phyloP scores from a whole-genome alignment of 2,113 vertebrate genomes.

The Scartelaos histophorus region DNA sequence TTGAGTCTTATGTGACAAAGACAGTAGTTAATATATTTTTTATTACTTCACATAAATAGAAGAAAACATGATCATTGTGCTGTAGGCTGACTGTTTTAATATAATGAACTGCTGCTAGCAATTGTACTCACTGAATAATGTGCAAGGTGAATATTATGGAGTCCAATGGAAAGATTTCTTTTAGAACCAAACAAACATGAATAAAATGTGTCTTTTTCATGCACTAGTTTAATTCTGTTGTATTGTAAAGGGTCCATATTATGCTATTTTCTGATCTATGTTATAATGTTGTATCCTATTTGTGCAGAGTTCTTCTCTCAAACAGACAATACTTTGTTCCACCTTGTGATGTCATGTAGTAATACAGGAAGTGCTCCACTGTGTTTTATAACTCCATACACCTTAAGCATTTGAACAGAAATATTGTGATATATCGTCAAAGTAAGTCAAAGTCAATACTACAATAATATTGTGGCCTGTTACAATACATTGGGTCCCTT shows the following conservation, averaged over 20 bases:
- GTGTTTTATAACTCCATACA: too few species aligned
- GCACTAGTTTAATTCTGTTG: not conserved
- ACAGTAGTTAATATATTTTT: constrained; percentile 34
- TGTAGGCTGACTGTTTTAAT: not conserved
- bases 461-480: too few species aligned
- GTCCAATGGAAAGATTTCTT: not conserved
- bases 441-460: too few species aligned
- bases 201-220: not conserved
- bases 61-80: not conserved
- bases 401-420: too few species aligned
- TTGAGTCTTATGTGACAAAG: constrained; percentile 42
- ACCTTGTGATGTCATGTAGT: too few species aligned
- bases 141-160: not conserved
- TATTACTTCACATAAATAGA: not conserved
- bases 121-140: not conserved
- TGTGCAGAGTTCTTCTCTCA: too few species aligned
- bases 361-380: too few species aligned
- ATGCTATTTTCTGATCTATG: too few species aligned
- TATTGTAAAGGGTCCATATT: not conserved
- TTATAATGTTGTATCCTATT: too few species aligned
- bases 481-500: too few species aligned
- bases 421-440: too few species aligned
- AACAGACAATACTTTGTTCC: too few species aligned
- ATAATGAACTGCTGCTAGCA: not conserved
- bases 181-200: not conserved